Percentiles rank a stretch among this genome's conserved stretches.
phyloP scores from a whole-genome alignment of 2,888 invertebrate genomes.

The Nemotelus pantherinus region DNA sequence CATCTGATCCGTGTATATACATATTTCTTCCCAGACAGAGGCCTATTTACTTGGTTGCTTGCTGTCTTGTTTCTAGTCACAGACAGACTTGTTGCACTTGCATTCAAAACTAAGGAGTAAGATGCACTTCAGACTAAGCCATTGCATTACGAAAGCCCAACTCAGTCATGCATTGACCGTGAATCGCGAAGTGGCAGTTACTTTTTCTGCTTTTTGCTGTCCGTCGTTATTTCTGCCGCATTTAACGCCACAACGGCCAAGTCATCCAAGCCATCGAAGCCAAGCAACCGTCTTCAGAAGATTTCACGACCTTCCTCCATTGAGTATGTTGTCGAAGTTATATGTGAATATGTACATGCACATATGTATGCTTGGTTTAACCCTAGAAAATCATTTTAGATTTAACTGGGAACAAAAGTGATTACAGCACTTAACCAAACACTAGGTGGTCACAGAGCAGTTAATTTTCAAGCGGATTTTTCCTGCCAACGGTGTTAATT shows the following conservation, averaged over 20 bases:
- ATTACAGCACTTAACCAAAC: too few species aligned
- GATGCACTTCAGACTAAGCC: constrained; percentile 21
- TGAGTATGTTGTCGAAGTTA: neutral
- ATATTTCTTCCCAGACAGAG: constrained; percentile 1
- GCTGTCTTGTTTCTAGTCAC: constrained; percentile 11
- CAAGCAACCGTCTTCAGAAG: constrained; percentile 10
- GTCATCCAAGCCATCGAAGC: neutral
- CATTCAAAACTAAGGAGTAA: neutral
- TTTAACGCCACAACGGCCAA: constrained; percentile 8
- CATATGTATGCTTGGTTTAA: neutral
- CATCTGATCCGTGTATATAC: too few species aligned
- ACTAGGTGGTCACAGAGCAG: too few species aligned
- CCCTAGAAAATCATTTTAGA: neutral
- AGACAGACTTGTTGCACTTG: constrained; percentile 30
- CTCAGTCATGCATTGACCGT: constrained; percentile 18
- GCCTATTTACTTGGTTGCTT: constrained; percentile 3
- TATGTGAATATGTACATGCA: neutral
- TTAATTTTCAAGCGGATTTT: too few species aligned
- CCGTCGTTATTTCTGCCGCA: neutral
- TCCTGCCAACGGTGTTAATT: too few species aligned
- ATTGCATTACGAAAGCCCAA: neutral
- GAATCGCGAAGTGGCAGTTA: constrained; percentile 28
- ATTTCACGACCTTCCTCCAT: constrained; percentile 24
- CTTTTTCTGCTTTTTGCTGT: constrained; percentile 7
- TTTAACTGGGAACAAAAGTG: too few species aligned